Evolutionary conservation across 2,113 vertebrate genomes (phyloP).

Genomic region (Neopipo cinnamomea): DNA sequence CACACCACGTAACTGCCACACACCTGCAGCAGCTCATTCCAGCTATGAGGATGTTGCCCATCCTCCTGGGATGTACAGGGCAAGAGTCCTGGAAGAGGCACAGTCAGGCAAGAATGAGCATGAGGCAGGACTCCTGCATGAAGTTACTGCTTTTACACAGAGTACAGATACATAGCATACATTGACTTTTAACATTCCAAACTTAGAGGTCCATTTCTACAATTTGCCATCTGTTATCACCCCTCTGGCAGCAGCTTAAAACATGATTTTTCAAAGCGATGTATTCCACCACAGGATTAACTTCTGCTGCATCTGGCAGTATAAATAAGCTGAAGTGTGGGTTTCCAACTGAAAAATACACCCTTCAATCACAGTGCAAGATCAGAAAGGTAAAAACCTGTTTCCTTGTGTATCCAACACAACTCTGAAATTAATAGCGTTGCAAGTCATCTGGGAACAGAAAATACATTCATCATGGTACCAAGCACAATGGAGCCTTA

Average conservation of each 20-base stretch:
- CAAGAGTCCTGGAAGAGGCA: neutral
- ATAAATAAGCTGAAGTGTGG: neutral
- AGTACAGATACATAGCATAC: accelerated
- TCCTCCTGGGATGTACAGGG: neutral
- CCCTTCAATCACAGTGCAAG: neutral
- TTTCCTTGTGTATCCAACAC: neutral
- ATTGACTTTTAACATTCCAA: neutral
- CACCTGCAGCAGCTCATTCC: neutral
- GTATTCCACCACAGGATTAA: neutral
- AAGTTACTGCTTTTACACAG: neutral
- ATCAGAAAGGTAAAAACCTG: neutral
- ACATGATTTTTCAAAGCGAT: neutral
- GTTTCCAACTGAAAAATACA: neutral
- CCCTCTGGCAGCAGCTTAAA: neutral
- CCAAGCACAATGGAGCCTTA: neutral
- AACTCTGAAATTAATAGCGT: neutral
- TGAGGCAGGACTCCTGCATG: accelerated
- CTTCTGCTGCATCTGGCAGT: neutral
- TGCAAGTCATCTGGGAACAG: neutral
- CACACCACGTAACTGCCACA: accelerated
- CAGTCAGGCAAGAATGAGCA: neutral
- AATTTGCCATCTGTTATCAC: neutral
- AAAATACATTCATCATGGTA: neutral
- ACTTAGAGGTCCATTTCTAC: neutral
- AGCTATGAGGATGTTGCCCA: neutral